Evolutionary conservation across 2,113 vertebrate species (phyloP), one percentile per base, ranked within the genome.

Genomic region (Ranitomeya imitator): DNA sequence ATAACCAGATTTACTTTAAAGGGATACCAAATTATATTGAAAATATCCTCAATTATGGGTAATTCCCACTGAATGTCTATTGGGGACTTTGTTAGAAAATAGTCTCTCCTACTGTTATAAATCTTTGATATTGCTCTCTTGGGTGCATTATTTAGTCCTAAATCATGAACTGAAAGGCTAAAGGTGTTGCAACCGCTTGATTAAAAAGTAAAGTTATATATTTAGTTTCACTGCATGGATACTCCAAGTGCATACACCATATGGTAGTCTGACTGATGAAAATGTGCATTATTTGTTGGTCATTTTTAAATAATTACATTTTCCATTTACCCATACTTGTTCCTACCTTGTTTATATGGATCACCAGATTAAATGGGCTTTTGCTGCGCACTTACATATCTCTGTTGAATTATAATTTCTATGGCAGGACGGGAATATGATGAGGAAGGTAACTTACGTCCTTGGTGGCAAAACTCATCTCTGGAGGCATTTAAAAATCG

Each of bases 381-480:
- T 63, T 63, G 2, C 1, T 67, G 21, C 23, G 63, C 14, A 11
- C 8, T 11, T 23, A n/a, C n/a, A 67, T 10, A 45, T 59, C 54
- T 2, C 54, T 16, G 31, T 21, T n/a, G 21, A 69, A 55, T 26
- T 69, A 55, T 55, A 9, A 54, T 52, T 23, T 65, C 14, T 16
- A 16, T 9, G 4, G 14, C 92, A 99, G 98, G 98, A 55, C 94
- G 98, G 0, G 97, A 99, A 90, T 99, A 99, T 0, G 98, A 99
- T 90, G 97, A 97, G 90, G 97, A 99, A 79, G 98, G 98, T 2
- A 99, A 99, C 92, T 90, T 99, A 90, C 94, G 97, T 86, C 96
- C 97, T 0, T 99, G 98, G 98, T 99, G 98, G 98, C 97, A 97
- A 92, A 99, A 99, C 89, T 95, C 96, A 0, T 98, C 98, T 0